Percentiles rank a stretch among this genome's conserved stretches.
Evolutionary conservation across 2,113 vertebrate species (phyloP).

Genomic region (Emydocephalus ijimae): DNA sequence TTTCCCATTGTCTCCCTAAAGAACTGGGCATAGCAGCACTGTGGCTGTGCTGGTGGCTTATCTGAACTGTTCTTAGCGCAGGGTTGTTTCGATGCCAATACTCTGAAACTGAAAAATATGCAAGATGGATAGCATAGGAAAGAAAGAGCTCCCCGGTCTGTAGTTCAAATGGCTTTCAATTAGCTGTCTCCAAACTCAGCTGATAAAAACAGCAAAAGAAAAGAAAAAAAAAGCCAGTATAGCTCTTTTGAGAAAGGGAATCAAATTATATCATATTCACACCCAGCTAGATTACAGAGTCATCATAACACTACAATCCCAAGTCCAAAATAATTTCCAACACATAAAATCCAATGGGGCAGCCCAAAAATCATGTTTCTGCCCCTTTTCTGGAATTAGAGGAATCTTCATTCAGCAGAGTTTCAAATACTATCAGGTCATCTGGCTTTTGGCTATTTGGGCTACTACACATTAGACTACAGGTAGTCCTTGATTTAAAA

Average conservation of each 20-base stretch:
- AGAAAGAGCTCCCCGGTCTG: background rate
- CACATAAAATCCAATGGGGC: background rate
- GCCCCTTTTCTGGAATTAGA: background rate
- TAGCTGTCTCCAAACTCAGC: background rate
- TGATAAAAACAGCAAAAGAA: background rate
- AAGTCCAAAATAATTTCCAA: background rate
- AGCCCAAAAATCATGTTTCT: background rate
- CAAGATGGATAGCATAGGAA: background rate
- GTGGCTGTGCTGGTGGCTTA: background rate
- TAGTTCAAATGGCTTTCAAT: background rate
- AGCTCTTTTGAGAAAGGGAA: background rate
- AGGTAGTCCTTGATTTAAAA: background rate
- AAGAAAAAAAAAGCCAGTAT: background rate
- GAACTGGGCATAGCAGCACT: background rate
- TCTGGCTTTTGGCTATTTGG: background rate
- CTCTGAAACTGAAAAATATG: background rate
- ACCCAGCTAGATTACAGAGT: background rate
- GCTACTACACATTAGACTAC: background rate
- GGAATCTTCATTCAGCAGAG: background rate
- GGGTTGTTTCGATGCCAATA: background rate
- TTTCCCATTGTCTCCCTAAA: background rate
- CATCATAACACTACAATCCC: background rate
- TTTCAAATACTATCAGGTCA: background rate
- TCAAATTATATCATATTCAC: background rate
- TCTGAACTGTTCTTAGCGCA: too few species aligned